Percentiles rank a stretch among this genome's conserved stretches.
Evolutionary conservation across 2,113 vertebrate genomes (phyloP).

Genomic region (Euleptes europaea): DNA sequence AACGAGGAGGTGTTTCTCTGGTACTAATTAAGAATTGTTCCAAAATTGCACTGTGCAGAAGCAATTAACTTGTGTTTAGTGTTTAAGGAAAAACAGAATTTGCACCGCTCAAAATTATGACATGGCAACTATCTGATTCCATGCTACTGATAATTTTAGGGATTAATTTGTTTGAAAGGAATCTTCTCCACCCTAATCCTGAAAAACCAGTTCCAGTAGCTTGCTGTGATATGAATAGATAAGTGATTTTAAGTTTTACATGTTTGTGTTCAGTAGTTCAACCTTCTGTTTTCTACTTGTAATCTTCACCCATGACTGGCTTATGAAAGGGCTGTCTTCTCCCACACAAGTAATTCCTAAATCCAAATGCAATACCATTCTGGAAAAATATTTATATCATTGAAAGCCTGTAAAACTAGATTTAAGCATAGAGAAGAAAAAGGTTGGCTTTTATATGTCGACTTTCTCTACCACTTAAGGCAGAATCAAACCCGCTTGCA

Average conservation of each 20-base stretch:
- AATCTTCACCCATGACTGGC: conserved; percentile 17
- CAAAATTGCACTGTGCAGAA: rapidly evolving
- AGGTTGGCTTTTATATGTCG: too few relatives aligned
- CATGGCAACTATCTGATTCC: conserved; percentile 27
- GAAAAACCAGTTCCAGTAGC: conserved; percentile 74
- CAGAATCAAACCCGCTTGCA: too few relatives aligned
- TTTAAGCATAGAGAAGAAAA: too few relatives aligned
- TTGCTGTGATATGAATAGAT: conserved; percentile 64
- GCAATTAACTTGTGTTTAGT: background rate
- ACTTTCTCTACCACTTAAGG: too few relatives aligned
- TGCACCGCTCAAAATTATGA: conserved; percentile 7
- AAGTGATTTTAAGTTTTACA: conserved; percentile 53
- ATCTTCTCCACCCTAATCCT: conserved; percentile 62
- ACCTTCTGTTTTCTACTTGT: conserved; percentile 17
- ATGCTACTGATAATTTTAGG: conserved; percentile 43
- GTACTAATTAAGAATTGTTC: background rate
- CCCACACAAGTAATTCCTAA: background rate
- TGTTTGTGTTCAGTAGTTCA: background rate
- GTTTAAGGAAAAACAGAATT: conserved; percentile 25
- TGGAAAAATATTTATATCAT: background rate
- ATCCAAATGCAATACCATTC: background rate
- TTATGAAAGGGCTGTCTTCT: background rate
- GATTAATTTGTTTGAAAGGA: conserved; percentile 66
- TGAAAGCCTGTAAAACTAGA: background rate
- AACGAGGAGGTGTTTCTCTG: background rate